Conservation (phyloP, 2,888 invertebrate genomes). For the Acanthosoma haemorrhoidale region DNA sequence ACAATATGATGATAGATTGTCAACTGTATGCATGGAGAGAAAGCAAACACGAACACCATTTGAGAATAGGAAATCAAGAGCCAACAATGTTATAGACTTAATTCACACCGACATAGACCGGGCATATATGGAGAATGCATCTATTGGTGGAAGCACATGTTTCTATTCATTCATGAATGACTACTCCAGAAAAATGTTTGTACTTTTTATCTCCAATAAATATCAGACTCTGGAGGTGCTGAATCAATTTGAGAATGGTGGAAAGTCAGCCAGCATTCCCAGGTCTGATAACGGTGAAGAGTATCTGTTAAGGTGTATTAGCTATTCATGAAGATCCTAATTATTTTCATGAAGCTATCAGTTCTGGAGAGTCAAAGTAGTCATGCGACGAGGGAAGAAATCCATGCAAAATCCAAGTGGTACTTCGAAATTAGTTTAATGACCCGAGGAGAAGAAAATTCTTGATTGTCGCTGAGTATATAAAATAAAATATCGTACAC, state of each 20-base stretch:
- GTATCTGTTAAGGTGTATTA: constrained; percentile 38
- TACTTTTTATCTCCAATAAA: background rate
- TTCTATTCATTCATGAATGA: constrained; percentile 15
- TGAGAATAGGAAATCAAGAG: no score
- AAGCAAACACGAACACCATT: no score
- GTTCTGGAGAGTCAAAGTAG: background rate
- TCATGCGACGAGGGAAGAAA: constrained; percentile 41
- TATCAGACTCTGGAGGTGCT: background rate
- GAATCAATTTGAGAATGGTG: background rate
- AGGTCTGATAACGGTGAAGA: constrained; percentile 43
- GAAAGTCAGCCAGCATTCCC: constrained; percentile 39
- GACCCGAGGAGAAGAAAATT: background rate
- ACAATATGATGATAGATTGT: no score
- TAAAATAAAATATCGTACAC: constrained; percentile 41
- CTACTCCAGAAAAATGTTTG: background rate
- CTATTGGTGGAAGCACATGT: constrained; percentile 37
- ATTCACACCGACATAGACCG: constrained; percentile 43
- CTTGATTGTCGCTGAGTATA: constrained; percentile 26
- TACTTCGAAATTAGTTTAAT: constrained; percentile 16
- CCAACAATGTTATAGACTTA: constrained; percentile 25
- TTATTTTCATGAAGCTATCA: constrained; percentile 12
- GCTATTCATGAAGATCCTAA: background rate
- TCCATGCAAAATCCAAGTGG: constrained; percentile 33
- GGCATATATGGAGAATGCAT: constrained; percentile 41
- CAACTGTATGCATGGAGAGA: no score